Conservation (phyloP, 2,888 invertebrate species). For the Lasioglossum figueresi region DNA sequence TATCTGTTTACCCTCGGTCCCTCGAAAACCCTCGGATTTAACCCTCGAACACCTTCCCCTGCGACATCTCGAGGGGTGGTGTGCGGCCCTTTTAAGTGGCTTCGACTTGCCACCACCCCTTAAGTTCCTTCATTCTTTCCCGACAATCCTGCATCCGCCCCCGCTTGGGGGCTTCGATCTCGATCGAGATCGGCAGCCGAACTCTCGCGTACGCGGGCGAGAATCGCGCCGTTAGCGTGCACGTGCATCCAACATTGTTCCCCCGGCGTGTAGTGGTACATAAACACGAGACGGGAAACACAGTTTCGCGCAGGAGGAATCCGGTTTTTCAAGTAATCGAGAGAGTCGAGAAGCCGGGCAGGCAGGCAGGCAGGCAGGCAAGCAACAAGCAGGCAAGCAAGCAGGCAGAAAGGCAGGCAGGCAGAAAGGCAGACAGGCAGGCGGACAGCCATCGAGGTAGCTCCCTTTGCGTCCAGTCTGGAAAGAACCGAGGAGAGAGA, state of each 20-base stretch:
- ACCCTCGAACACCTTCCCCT: constrained; percentile 74
- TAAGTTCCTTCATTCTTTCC: not conserved
- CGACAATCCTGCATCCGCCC: not conserved
- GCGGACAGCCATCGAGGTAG: constrained; percentile 71
- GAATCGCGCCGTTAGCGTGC: constrained; percentile 45
- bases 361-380: constrained; percentile 57
- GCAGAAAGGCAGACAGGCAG: constrained; percentile 57
- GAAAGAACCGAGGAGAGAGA: constrained; percentile 63
- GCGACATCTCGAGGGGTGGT: constrained; percentile 64
- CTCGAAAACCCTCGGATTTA: constrained; percentile 72
- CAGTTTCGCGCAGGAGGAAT: constrained; percentile 81
- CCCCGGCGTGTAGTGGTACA: constrained; percentile 69
- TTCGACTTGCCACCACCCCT: constrained; percentile 6
- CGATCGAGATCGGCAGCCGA: constrained; percentile 41
- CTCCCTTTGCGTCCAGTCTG: constrained; percentile 62
- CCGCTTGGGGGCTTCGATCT: constrained; percentile 12
- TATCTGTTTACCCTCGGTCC: constrained; percentile 71
- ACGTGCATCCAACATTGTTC: constrained; percentile 62
- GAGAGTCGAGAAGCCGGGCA: constrained; percentile 69
- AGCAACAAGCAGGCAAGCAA: constrained; percentile 29
- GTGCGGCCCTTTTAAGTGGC: constrained; percentile 63
- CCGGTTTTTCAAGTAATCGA: constrained; percentile 83
- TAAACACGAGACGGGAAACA: constrained; percentile 80
- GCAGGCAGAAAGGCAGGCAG: constrained; percentile 23
- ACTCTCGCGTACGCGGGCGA: constrained; percentile 13